Conservation (phyloP, 1,140 invertebrate genomes). For the Pollicipes pollicipes region DNA sequence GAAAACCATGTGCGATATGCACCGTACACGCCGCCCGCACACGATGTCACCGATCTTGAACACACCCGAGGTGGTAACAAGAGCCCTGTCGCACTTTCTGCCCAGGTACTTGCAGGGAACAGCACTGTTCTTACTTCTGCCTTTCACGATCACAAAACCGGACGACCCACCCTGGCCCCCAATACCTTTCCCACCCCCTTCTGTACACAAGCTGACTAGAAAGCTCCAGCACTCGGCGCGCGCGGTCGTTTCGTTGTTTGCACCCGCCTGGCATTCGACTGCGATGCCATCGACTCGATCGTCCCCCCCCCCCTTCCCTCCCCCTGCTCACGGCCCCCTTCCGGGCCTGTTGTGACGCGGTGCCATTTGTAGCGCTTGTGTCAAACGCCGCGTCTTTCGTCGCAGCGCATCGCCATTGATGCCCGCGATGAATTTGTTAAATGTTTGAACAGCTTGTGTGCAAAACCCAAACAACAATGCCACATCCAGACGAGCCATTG, state of each 20-base stretch:
- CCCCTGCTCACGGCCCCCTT: no score
- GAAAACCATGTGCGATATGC: no score
- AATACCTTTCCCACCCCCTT: not conserved
- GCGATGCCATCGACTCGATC: not conserved
- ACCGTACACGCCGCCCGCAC: no score
- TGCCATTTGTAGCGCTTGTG: not conserved
- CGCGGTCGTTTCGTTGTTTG: not conserved
- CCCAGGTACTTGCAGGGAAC: not conserved
- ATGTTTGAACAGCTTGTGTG: slow-evolving; percentile 1
- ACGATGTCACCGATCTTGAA: no score
- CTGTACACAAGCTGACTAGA: not conserved
- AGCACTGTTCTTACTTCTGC: not conserved
- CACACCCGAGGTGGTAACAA: not conserved
- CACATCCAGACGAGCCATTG: not conserved
- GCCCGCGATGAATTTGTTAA: not conserved
- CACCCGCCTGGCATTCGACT: not conserved
- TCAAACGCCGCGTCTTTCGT: not conserved
- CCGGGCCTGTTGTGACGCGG: not conserved
- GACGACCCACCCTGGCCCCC: no score
- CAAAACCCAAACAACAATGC: not conserved
- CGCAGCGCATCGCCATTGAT: not conserved
- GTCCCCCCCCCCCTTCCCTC: no score
- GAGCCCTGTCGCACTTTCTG: not conserved
- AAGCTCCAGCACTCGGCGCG: not conserved
- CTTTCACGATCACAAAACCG: not conserved